Evolutionary conservation across 2,888 invertebrate genomes (phyloP).

Genomic region (Drosophila colorata): DNA sequence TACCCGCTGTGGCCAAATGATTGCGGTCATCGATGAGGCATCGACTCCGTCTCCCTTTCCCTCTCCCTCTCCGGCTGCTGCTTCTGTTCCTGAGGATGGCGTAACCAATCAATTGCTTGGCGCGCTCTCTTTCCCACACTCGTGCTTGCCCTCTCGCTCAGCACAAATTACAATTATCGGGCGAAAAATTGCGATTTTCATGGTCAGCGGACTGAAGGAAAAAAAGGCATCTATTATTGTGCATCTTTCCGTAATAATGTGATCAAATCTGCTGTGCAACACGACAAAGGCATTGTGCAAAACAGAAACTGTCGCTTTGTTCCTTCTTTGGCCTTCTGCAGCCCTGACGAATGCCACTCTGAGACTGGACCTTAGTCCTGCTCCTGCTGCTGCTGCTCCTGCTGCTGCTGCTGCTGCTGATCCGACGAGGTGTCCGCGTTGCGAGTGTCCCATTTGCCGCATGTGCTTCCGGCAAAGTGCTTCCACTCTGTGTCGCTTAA

Average conservation of each 20-base stretch:
- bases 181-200: slow-evolving; percentile 75
- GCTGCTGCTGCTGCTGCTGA: not conserved
- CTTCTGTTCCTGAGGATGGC: slow-evolving; percentile 40
- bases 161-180: slow-evolving; percentile 64
- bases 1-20: slow-evolving; percentile 79
- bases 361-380: slow-evolving; percentile 2
- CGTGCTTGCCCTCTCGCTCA: not conserved
- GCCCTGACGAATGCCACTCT: slow-evolving; percentile 27
- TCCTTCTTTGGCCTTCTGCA: not conserved
- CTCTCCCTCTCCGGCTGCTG: not conserved
- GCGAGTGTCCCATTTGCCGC: slow-evolving; percentile 57
- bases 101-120: slow-evolving; percentile 72
- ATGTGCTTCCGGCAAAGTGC: slow-evolving; percentile 62
- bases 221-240: slow-evolving; percentile 37
- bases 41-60: slow-evolving; percentile 9
- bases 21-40: slow-evolving; percentile 62
- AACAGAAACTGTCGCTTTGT: slow-evolving; percentile 9
- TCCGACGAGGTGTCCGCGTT: slow-evolving; percentile 20
- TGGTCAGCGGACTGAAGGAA: slow-evolving; percentile 27
- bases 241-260: slow-evolving; percentile 63
- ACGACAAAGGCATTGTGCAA: not conserved
- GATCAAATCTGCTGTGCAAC: slow-evolving; percentile 60
- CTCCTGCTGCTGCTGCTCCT: not conserved
- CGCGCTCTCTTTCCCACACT: not conserved
- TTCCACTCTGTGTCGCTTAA: slow-evolving; percentile 49